Evolutionary conservation across 2,888 invertebrate genomes (phyloP).

Genomic region (Phyllotreta cruciferae): DNA sequence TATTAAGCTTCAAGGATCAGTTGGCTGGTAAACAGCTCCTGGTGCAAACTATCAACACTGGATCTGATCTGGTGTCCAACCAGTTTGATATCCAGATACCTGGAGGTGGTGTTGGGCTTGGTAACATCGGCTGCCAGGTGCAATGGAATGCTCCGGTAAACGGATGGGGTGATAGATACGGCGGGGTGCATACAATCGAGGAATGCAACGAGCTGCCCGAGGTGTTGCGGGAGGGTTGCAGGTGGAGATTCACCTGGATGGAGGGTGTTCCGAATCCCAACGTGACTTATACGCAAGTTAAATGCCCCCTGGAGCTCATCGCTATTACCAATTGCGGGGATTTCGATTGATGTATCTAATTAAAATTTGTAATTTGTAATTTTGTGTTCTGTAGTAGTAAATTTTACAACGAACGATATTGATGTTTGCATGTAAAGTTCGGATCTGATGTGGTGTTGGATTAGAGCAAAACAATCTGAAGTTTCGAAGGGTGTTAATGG

Average conservation of each 20-base stretch:
- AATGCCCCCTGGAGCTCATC: conserved; percentile 37
- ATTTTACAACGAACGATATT: too few species aligned
- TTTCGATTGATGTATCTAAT: conserved; percentile 3
- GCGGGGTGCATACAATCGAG: conserved; percentile 36
- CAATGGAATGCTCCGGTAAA: conserved; percentile 40
- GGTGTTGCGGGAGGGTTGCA: conserved; percentile 37
- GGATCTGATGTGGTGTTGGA: too few species aligned
- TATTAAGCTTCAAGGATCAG: conserved; percentile 37
- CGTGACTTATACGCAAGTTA: conserved; percentile 37
- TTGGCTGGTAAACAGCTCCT: conserved; percentile 35
- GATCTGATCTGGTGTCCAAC: conserved; percentile 37
- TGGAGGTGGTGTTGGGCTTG: conserved; percentile 43
- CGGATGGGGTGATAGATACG: conserved; percentile 42
- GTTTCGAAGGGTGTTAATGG: too few species aligned
- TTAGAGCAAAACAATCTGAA: too few species aligned
- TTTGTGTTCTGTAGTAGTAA: too few species aligned
- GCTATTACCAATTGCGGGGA: conserved; percentile 30
- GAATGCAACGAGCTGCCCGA: conserved; percentile 36
- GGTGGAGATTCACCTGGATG: conserved; percentile 39
- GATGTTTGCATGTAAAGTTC: too few species aligned
- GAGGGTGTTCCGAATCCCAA: conserved; percentile 38
- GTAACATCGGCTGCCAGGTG: conserved; percentile 34
- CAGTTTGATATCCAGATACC: conserved; percentile 45
- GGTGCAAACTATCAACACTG: conserved; percentile 41
- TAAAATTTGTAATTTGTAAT: too few species aligned